phyloP scores from a whole-genome alignment of 2,888 invertebrate genomes.

The Mayetiola destructor region DNA sequence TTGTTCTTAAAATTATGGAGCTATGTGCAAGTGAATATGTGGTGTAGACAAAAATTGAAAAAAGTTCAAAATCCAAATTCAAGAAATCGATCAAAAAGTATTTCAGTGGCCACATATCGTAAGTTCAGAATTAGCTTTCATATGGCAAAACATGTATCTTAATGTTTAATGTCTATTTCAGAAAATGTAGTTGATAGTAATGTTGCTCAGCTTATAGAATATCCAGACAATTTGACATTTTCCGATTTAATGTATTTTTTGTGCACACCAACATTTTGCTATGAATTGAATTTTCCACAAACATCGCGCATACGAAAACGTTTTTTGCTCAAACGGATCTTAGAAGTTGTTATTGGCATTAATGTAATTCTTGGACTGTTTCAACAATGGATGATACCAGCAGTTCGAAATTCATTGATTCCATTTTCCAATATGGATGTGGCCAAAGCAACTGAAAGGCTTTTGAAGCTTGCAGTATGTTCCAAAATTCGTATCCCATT shows the following conservation, averaged over 20 bases:
- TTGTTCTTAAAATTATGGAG: slow-evolving; percentile 91
- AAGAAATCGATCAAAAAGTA: slow-evolving; percentile 56
- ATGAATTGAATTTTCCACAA: slow-evolving; percentile 93
- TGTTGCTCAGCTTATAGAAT: slow-evolving; percentile 41
- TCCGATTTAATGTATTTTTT: slow-evolving; percentile 86
- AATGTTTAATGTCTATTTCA: too few species aligned
- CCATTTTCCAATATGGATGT: slow-evolving; percentile 90
- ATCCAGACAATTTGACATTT: slow-evolving; percentile 82
- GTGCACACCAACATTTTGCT: slow-evolving; percentile 89
- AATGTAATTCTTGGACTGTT: slow-evolving; percentile 74
- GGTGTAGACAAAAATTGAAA: slow-evolving; percentile 69
- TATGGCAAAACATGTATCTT: too few species aligned
- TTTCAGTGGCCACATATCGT: slow-evolving; percentile 60
- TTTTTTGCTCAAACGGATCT: slow-evolving; percentile 73
- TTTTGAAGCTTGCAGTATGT: slow-evolving; percentile 88
- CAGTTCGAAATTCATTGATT: slow-evolving; percentile 81
- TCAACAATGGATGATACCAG: slow-evolving; percentile 97
- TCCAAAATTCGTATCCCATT: slow-evolving; percentile 5
- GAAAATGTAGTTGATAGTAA: slow-evolving; percentile 29
- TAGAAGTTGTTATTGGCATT: slow-evolving; percentile 73
- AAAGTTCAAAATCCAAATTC: slow-evolving; percentile 33
- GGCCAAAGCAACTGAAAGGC: slow-evolving; percentile 70
- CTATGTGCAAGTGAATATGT: slow-evolving; percentile 83
- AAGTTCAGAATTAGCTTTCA: slow-evolving; percentile 33
- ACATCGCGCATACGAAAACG: slow-evolving; percentile 62